Evolutionary conservation across 2,888 invertebrate species (phyloP).

Genomic region (Synergus japonicus): DNA sequence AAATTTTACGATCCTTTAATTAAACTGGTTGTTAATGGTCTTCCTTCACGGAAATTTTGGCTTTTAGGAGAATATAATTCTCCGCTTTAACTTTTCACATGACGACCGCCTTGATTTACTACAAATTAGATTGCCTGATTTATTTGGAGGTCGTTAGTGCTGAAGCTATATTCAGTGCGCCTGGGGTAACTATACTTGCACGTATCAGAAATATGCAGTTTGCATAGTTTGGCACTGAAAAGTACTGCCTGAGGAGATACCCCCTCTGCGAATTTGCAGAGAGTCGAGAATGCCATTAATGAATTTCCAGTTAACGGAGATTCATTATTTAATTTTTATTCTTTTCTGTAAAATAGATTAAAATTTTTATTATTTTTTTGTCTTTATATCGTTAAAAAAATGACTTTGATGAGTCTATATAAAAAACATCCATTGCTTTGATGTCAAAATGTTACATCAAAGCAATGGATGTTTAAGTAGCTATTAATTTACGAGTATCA

Average conservation of each 20-base stretch:
- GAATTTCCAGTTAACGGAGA: not conserved
- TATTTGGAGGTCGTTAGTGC: conserved; percentile 8
- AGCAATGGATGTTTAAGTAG: not conserved
- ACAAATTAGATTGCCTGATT: conserved; percentile 35
- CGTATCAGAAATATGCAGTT: conserved; percentile 27
- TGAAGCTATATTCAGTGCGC: conserved; percentile 2
- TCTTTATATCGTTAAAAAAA: not conserved
- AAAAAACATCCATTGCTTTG: not conserved
- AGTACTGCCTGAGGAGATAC: not conserved
- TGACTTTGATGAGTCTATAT: not conserved
- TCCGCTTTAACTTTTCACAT: not conserved
- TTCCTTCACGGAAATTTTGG: not conserved
- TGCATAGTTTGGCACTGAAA: conserved; percentile 14
- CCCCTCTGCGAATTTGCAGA: not conserved
- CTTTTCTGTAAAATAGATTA: not conserved
- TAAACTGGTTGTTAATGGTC: not conserved
- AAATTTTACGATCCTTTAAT: not conserved
- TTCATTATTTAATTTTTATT: not conserved
- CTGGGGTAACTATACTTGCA: conserved; percentile 5
- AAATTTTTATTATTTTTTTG: not conserved
- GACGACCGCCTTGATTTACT: conserved; percentile 17
- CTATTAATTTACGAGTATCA: not conserved
- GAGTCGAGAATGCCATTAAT: not conserved
- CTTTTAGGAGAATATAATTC: not conserved
- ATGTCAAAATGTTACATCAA: not conserved